These are phyloP conservation scores for Leptinotarsa rubiginosa DNA, from an alignment of 2,888 invertebrate genomes.

Conservation along the genomic window DNA sequence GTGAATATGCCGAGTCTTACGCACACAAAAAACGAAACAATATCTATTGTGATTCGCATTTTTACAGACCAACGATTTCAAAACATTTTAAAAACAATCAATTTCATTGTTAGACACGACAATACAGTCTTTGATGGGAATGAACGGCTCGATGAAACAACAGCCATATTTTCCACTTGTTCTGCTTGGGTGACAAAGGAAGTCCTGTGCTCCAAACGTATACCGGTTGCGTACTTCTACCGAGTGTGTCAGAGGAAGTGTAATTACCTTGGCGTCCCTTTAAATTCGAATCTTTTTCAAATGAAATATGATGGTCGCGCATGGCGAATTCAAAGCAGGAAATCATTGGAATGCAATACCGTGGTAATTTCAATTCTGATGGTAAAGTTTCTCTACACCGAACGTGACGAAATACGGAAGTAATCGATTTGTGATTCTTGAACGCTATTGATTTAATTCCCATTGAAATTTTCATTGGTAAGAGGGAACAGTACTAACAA, in stretches of 20 bases:
- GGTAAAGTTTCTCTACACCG: neutral
- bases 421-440: constrained; percentile 10
- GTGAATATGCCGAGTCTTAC: neutral
- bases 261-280: constrained; percentile 35
- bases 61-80: constrained; percentile 17
- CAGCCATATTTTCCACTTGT: constrained; percentile 28
- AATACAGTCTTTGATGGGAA: constrained; percentile 27
- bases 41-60: constrained; percentile 14
- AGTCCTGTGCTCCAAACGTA: constrained; percentile 40
- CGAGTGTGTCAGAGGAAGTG: constrained; percentile 39
- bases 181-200: constrained; percentile 40
- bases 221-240: constrained; percentile 32
- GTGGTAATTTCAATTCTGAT: constrained; percentile 4
- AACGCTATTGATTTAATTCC: neutral
- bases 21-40: constrained; percentile 1
- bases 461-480: neutral
- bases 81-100: constrained; percentile 26
- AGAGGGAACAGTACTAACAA: no score
- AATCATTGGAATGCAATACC: constrained; percentile 2
- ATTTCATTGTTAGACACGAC: constrained; percentile 27
- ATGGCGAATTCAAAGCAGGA: constrained; percentile 12
- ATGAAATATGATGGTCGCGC: neutral
- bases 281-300: neutral
- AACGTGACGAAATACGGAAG: constrained; percentile 6
- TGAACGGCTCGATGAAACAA: constrained; percentile 12